Percentiles rank a stretch among this genome's conserved stretches.
phyloP scores from a whole-genome alignment of 2,888 invertebrate species.

The Acleris holmiana region DNA sequence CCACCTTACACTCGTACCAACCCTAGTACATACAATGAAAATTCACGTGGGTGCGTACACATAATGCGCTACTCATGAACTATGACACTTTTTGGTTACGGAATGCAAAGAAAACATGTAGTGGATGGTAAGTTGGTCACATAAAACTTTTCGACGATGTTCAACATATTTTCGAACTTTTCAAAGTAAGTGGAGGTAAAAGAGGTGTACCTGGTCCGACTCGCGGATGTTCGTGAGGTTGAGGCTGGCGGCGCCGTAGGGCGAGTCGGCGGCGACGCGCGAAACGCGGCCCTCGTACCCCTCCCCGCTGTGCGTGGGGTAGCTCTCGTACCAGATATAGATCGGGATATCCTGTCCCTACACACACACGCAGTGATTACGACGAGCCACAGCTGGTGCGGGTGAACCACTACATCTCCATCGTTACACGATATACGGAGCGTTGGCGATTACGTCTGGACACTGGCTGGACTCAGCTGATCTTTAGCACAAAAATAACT shows the following conservation, averaged over 20 bases:
- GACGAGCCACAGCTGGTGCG: slow-evolving; percentile 54
- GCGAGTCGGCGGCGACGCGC: slow-evolving; percentile 93
- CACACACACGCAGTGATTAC: slow-evolving; percentile 60
- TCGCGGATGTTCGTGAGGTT: slow-evolving; percentile 97
- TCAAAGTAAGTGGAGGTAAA: not conserved
- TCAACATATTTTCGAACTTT: too few species aligned
- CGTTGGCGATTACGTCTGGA: slow-evolving; percentile 7
- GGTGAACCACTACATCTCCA: slow-evolving; percentile 34
- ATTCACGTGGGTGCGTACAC: slow-evolving; percentile 28
- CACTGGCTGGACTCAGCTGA: not conserved
- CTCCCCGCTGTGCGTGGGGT: slow-evolving; percentile 97
- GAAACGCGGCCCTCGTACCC: slow-evolving; percentile 97
- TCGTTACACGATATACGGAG: slow-evolving; percentile 29
- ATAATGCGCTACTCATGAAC: slow-evolving; percentile 22
- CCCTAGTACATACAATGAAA: slow-evolving; percentile 76
- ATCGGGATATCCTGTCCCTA: slow-evolving; percentile 98
- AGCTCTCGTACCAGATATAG: slow-evolving; percentile 99
- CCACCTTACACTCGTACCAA: slow-evolving; percentile 98
- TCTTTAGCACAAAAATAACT: slow-evolving; percentile 2
- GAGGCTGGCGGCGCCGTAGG: slow-evolving; percentile 96
- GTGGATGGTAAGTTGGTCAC: not conserved
- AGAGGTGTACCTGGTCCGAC: slow-evolving; percentile 88
- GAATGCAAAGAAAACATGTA: slow-evolving; percentile 27
- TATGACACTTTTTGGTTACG: slow-evolving; percentile 6
- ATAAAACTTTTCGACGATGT: not conserved